Conservation (phyloP, 2,113 vertebrate genomes). For the Trogon surrucura region DNA sequence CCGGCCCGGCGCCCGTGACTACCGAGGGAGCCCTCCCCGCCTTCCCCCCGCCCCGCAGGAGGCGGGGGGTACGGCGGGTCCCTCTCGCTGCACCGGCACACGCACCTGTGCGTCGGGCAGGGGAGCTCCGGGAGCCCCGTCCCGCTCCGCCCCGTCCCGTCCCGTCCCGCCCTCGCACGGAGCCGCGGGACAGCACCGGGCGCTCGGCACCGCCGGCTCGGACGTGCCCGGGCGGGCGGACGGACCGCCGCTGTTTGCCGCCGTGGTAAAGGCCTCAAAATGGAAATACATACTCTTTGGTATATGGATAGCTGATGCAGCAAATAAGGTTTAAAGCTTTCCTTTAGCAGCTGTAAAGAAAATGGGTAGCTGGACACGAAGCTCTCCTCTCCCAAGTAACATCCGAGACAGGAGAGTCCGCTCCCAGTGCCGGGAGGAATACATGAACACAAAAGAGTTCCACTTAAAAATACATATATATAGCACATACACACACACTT, state of each 20-base stretch:
- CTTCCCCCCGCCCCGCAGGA: no score
- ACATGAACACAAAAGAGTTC: neutral
- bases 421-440: neutral
- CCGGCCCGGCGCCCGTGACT: no score
- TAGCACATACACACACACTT: neutral
- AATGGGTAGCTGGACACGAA: neutral
- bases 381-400: neutral
- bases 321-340: neutral
- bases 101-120: neutral
- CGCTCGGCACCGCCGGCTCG: neutral
- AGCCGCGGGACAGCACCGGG: neutral
- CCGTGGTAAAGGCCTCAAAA: neutral
- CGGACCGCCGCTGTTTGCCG: accelerated
- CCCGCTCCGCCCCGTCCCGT: no score
- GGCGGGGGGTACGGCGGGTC: neutral
- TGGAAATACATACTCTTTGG: neutral
- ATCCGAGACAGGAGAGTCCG: neutral
- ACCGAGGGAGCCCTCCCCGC: accelerated
- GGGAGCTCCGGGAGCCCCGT: neutral
- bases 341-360: neutral
- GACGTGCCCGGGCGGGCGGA: neutral
- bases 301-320: neutral
- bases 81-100: neutral
- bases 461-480: neutral
- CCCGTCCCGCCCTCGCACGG: neutral